Evolutionary conservation across 2,888 invertebrate genomes (phyloP).

Genomic region (Harpagoxenus sublaevis): DNA sequence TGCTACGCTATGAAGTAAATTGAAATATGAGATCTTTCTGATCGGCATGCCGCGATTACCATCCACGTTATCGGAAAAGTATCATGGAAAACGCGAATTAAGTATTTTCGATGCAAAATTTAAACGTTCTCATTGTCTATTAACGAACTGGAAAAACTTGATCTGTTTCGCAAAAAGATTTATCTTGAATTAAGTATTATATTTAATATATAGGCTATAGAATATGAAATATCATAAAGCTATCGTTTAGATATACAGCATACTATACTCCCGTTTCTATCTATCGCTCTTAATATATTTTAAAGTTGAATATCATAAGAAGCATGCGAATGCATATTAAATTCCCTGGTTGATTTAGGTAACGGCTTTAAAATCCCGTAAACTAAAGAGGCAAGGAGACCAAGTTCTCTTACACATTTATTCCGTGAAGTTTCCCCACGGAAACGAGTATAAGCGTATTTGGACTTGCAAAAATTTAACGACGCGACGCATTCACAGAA

Average conservation of each 20-base stretch:
- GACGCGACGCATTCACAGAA: constrained; percentile 19
- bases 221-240: neutral
- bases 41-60: constrained; percentile 29
- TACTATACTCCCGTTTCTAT: neutral
- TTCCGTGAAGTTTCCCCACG: neutral
- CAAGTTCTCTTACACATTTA: neutral
- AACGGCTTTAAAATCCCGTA: neutral
- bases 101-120: constrained; percentile 1
- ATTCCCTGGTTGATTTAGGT: neutral
- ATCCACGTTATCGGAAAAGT: constrained; percentile 19
- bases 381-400: neutral
- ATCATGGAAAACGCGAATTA: neutral
- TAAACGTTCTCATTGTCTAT: neutral
- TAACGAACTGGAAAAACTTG: neutral
- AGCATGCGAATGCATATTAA: neutral
- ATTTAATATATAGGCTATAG: neutral
- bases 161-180: neutral
- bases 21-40: constrained; percentile 34
- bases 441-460: constrained; percentile 21
- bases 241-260: neutral
- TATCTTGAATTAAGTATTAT: neutral
- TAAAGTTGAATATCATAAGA: neutral
- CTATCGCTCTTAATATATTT: neutral
- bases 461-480: constrained; percentile 36
- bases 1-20: constrained; percentile 12